These are phyloP conservation scores for Heliconius erato DNA, from an alignment of 2,888 invertebrate genomes.

Conservation along the genomic window DNA sequence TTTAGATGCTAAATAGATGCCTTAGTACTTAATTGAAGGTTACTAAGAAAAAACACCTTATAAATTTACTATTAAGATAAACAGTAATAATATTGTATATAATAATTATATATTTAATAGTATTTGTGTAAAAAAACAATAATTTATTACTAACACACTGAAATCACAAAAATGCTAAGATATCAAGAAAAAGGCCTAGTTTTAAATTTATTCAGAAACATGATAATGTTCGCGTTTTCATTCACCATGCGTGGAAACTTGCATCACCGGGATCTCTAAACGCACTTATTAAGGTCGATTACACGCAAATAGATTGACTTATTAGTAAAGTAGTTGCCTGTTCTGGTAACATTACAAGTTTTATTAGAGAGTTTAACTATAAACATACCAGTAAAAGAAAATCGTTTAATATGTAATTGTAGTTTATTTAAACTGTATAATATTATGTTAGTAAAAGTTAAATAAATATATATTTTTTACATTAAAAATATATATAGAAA, in stretches of 20 bases:
- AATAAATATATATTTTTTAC: too few species aligned
- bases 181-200: background rate
- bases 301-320: conserved; percentile 46
- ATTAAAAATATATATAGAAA: background rate
- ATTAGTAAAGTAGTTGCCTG: conserved; percentile 33
- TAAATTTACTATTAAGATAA: background rate
- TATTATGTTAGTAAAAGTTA: background rate
- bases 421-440: background rate
- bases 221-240: conserved; percentile 39
- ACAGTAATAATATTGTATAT: background rate
- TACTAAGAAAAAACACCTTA: background rate
- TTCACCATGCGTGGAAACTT: conserved; percentile 40
- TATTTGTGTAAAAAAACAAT: too few species aligned
- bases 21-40: background rate
- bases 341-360: background rate
- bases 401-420: background rate
- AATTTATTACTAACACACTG: too few species aligned
- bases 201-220: conserved; percentile 30
- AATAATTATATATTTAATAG: background rate
- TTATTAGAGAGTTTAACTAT: conserved; percentile 15
- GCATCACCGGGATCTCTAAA: conserved; percentile 44
- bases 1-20: background rate
- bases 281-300: conserved; percentile 42
- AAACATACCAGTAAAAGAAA: background rate
- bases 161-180: too few species aligned